Conservation (phyloP, 2,888 invertebrate species). For the Pardosa pseudoannulata region DNA sequence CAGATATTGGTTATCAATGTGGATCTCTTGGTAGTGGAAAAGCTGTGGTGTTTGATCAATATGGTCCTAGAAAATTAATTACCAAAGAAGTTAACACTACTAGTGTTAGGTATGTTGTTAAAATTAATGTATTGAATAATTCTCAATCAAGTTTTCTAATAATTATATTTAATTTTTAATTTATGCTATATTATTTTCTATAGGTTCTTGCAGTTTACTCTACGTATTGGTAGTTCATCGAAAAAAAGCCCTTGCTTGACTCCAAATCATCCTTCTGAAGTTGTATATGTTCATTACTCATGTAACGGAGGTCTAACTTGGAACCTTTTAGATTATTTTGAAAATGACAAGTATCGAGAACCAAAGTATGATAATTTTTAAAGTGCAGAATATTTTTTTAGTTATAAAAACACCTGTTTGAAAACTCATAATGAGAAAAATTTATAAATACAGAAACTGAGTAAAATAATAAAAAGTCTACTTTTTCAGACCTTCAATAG, state of each 20-base stretch:
- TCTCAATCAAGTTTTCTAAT: too few relatives aligned
- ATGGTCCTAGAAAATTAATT: slow-evolving; percentile 75
- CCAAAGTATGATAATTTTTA: slow-evolving; percentile 77
- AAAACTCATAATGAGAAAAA: too few relatives aligned
- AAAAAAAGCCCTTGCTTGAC: slow-evolving; percentile 77
- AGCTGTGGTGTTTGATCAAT: slow-evolving; percentile 77
- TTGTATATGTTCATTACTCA: slow-evolving; percentile 77
- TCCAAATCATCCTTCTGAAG: slow-evolving; percentile 76
- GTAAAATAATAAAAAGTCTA: too few relatives aligned
- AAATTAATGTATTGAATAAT: neutral
- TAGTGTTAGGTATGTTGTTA: slow-evolving; percentile 74
- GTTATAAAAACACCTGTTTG: too few relatives aligned
- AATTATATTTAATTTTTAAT: too few relatives aligned
- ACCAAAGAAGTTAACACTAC: slow-evolving; percentile 78
- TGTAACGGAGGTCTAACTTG: slow-evolving; percentile 78
- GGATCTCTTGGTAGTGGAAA: slow-evolving; percentile 77
- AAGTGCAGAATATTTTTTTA: too few relatives aligned
- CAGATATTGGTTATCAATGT: slow-evolving; percentile 76
- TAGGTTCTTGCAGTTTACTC: slow-evolving; percentile 77
- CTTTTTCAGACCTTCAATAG: too few relatives aligned
- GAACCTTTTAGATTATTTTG: slow-evolving; percentile 76
- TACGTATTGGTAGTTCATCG: slow-evolving; percentile 78
- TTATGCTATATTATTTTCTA: neutral
- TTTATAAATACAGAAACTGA: too few relatives aligned
- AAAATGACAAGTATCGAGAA: slow-evolving; percentile 75